Percentiles rank a stretch among this genome's conserved stretches.
phyloP scores from a whole-genome alignment of 2,797 vertebrate species.

The Poecilia velifera region DNA sequence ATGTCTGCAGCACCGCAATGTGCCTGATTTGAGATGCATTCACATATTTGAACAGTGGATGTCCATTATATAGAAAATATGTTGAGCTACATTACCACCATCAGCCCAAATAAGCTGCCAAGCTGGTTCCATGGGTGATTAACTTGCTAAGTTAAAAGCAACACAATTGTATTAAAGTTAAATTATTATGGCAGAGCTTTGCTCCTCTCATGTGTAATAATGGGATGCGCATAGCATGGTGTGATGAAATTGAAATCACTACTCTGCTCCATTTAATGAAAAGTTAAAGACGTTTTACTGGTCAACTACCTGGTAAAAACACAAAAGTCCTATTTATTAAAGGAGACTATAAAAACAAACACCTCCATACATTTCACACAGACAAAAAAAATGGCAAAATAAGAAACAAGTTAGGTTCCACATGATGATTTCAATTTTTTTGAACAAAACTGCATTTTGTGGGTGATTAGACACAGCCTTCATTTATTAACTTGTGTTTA shows the following conservation, averaged over 20 bases:
- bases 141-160: constrained; percentile 79
- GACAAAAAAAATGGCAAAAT: constrained; percentile 11
- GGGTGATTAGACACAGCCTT: constrained; percentile 71
- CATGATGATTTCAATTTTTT: constrained; percentile 40
- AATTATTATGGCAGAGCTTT: constrained; percentile 75
- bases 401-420: constrained; percentile 31
- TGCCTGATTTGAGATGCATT: constrained; percentile 29
- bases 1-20: background rate
- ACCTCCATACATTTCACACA: background rate
- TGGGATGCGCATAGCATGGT: constrained; percentile 73
- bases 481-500: constrained; percentile 81
- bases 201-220: constrained; percentile 78
- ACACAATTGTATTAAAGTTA: constrained; percentile 69
- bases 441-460: constrained; percentile 48
- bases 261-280: constrained; percentile 51
- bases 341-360: background rate
- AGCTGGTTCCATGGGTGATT: constrained; percentile 67
- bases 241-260: constrained; percentile 73
- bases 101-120: constrained; percentile 34
- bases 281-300: constrained; percentile 57
- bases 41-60: constrained; percentile 9
- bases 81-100: constrained; percentile 23
- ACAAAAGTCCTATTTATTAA: constrained; percentile 30
- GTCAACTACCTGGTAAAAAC: constrained; percentile 36
- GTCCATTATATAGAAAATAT: constrained; percentile 26